These are phyloP conservation scores for Opisthocomus hoazin DNA, from an alignment of 2,113 vertebrate species.

Conservation along the genomic window DNA sequence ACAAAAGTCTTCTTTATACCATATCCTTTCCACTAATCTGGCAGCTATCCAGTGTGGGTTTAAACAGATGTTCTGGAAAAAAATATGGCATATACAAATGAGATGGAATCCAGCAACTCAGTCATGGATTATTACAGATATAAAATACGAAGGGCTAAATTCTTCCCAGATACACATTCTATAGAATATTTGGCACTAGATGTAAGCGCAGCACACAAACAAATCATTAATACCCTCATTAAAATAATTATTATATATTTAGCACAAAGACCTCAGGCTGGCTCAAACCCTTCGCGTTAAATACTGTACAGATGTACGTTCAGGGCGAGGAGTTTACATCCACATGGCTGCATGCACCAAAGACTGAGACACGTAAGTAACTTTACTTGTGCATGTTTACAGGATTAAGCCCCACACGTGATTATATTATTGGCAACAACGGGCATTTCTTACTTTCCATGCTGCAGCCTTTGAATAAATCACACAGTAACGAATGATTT, in stretches of 20 bases:
- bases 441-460: neutral
- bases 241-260: conserved; percentile 62
- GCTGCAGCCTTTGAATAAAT: conserved; percentile 29
- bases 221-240: conserved; percentile 62
- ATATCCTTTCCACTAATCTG: conserved; percentile 61
- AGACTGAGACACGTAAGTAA: conserved; percentile 10
- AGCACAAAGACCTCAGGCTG: conserved; percentile 55
- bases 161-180: conserved; percentile 48
- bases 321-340: conserved; percentile 30
- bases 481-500: neutral
- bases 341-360: neutral
- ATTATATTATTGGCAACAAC: neutral
- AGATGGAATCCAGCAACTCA: conserved; percentile 58
- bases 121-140: conserved; percentile 63
- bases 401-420: conserved; percentile 5
- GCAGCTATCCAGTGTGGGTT: conserved; percentile 57
- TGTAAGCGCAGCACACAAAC: conserved; percentile 48
- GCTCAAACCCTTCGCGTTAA: conserved; percentile 5
- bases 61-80: conserved; percentile 68
- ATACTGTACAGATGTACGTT: conserved; percentile 20
- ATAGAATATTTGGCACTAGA: conserved; percentile 50
- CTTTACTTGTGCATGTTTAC: conserved; percentile 9
- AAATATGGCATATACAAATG: conserved; percentile 64
- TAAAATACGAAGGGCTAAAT: conserved; percentile 49
- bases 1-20: conserved; percentile 66